Percentiles rank a stretch among this genome's conserved stretches.
Evolutionary conservation across 2,888 invertebrate genomes (phyloP).

Genomic region (Cephus pulcher): DNA sequence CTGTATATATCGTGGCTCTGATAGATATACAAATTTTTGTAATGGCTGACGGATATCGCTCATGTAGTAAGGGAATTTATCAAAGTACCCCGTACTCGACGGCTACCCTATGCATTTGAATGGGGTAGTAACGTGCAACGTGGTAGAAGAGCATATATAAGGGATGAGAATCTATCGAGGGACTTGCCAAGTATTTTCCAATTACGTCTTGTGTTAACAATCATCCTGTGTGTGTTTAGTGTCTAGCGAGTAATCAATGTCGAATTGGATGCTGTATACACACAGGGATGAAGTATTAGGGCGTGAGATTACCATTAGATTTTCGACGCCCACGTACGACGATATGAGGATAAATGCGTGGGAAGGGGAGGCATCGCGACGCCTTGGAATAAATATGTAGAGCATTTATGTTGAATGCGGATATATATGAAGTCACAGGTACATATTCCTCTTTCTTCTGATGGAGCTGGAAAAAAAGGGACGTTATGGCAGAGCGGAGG

Average conservation of each 20-base stretch:
- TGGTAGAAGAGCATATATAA: too few relatives aligned
- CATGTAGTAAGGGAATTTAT: too few relatives aligned
- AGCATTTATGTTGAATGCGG: neutral
- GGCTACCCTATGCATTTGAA: too few relatives aligned
- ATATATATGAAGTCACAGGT: neutral
- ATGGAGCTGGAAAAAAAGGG: too few relatives aligned
- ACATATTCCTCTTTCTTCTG: too few relatives aligned
- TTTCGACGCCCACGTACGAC: neutral
- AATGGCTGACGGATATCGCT: too few relatives aligned
- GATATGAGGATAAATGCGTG: neutral
- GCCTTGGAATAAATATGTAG: neutral
- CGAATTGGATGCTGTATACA: neutral
- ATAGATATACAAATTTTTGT: too few relatives aligned
- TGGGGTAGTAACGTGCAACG: too few relatives aligned
- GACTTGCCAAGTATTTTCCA: slow-evolving; percentile 63
- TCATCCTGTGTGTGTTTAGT: slow-evolving; percentile 34
- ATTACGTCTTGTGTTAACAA: slow-evolving; percentile 62
- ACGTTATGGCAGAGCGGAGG: too few relatives aligned
- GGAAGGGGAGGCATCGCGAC: neutral
- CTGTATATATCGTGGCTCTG: too few relatives aligned
- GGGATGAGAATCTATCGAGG: slow-evolving; percentile 10
- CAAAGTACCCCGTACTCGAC: too few relatives aligned
- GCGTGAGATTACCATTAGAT: neutral
- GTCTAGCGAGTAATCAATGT: slow-evolving; percentile 16
- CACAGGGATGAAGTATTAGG: neutral